phyloP scores from a whole-genome alignment of 1,140 invertebrate species.

The Drosophila mayri region DNA sequence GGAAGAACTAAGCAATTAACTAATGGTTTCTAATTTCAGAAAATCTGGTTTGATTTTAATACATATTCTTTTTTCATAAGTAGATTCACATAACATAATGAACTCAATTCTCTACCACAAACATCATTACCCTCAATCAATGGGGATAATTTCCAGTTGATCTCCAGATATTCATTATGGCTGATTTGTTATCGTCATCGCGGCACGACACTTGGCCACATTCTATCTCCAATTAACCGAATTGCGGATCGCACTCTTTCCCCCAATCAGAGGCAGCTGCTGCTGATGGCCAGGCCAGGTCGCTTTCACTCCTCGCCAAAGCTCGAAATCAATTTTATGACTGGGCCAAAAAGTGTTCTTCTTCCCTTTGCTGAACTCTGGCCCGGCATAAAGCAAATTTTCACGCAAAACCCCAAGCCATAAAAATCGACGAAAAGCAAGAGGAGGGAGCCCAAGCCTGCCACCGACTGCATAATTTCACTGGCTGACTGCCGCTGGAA shows the following conservation, averaged over 20 bases:
- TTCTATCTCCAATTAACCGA: constrained; percentile 51
- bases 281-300: constrained; percentile 17
- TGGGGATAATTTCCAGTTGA: constrained; percentile 17
- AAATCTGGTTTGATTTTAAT: background rate
- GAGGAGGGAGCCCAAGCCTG: constrained; percentile 7
- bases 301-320: constrained; percentile 67
- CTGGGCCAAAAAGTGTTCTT: constrained; percentile 54
- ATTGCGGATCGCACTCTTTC: constrained; percentile 25
- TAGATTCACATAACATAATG: background rate
- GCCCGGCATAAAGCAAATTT: constrained; percentile 69
- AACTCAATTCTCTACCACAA: background rate
- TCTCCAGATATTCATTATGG: constrained; percentile 22
- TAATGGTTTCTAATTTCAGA: background rate
- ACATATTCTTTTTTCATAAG: background rate
- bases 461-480: constrained; percentile 73
- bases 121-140: constrained; percentile 17
- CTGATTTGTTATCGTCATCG: constrained; percentile 37
- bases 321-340: constrained; percentile 80
- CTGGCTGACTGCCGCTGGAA: constrained; percentile 57
- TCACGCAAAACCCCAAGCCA: constrained; percentile 51
- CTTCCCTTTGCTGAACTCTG: constrained; percentile 70
- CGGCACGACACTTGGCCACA: constrained; percentile 32
- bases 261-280: constrained; percentile 40
- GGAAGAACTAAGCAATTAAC: background rate
- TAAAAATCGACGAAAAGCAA: constrained; percentile 20